These are phyloP conservation scores for Nesometra sesokonis DNA, from an alignment of 35 echinoderm and acorn worm species.

Conservation along the genomic window DNA sequence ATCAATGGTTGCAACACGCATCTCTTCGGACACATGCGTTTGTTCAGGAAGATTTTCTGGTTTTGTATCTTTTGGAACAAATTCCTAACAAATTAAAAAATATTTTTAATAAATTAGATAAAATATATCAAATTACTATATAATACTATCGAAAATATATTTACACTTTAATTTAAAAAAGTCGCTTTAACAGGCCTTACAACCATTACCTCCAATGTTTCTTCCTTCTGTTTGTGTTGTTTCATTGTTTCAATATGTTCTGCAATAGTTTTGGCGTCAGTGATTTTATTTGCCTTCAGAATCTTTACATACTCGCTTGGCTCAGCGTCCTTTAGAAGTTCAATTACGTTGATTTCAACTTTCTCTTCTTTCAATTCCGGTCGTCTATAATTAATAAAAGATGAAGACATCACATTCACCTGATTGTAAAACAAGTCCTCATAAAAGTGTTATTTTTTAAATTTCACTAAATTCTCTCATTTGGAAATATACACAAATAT, in stretches of 20 bases:
- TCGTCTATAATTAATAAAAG: not conserved
- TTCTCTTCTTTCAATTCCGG: not conserved
- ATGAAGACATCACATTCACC: too few relatives aligned
- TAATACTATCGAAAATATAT: too few relatives aligned
- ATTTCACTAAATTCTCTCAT: too few relatives aligned
- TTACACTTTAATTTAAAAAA: too few relatives aligned
- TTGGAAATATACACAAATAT: too few relatives aligned
- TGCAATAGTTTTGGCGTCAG: constrained; percentile 38
- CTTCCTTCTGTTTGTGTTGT: constrained; percentile 33
- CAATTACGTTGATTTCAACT: constrained; percentile 30
- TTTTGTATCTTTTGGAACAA: not conserved
- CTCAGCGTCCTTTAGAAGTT: constrained; percentile 52
- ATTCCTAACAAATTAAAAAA: not conserved
- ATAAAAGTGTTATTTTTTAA: too few relatives aligned
- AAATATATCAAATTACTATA: too few relatives aligned
- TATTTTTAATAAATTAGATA: too few relatives aligned
- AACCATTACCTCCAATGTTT: not conserved
- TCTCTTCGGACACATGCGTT: not conserved
- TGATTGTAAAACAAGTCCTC: too few relatives aligned
- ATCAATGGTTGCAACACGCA: not conserved
- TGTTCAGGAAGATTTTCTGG: too few relatives aligned
- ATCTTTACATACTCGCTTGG: constrained; percentile 53
- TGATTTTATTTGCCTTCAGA: constrained; percentile 34
- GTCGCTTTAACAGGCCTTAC: too few relatives aligned
- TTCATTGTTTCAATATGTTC: constrained; percentile 39